A percentile compares a stretch with the other conserved stretches of the same genome.
Evolutionary conservation across 1,140 invertebrate genomes (phyloP).

Genomic region (Popillia japonica): DNA sequence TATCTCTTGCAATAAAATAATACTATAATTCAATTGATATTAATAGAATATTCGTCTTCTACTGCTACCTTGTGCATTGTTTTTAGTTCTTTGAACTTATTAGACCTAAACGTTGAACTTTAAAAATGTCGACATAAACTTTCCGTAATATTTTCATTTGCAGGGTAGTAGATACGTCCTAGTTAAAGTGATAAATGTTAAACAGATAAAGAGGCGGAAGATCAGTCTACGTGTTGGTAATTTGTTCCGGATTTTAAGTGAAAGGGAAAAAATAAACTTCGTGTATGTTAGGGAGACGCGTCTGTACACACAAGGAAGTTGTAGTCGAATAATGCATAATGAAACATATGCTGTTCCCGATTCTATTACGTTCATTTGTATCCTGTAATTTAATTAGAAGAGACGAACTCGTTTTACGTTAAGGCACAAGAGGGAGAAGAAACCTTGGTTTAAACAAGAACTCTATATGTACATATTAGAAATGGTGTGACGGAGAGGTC

Average conservation of each 20-base stretch:
- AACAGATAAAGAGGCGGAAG: neutral
- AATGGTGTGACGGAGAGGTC: too few relatives aligned
- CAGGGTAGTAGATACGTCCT: neutral
- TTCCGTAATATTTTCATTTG: slow-evolving; percentile 15
- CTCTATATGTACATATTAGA: too few relatives aligned
- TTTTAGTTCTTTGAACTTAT: slow-evolving; percentile 26
- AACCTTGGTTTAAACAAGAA: too few relatives aligned
- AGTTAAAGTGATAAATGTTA: slow-evolving; percentile 1
- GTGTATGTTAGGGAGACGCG: neutral
- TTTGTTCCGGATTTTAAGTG: neutral
- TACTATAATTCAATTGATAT: neutral
- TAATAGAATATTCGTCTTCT: neutral
- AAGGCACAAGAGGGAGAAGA: neutral
- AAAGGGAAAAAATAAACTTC: neutral
- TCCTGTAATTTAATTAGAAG: neutral
- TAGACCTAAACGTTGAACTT: neutral
- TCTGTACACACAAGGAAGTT: neutral
- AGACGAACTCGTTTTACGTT: slow-evolving; percentile 2
- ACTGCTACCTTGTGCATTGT: neutral
- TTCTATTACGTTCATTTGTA: slow-evolving; percentile 19
- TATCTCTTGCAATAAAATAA: slow-evolving; percentile 6
- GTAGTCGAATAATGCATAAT: neutral
- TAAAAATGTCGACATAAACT: slow-evolving; percentile 21
- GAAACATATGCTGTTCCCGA: neutral
- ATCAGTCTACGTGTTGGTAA: neutral